Base-by-base conservation (phyloP, 2,113 vertebrate genomes). In the Phyllopteryx taeniolatus region DNA sequence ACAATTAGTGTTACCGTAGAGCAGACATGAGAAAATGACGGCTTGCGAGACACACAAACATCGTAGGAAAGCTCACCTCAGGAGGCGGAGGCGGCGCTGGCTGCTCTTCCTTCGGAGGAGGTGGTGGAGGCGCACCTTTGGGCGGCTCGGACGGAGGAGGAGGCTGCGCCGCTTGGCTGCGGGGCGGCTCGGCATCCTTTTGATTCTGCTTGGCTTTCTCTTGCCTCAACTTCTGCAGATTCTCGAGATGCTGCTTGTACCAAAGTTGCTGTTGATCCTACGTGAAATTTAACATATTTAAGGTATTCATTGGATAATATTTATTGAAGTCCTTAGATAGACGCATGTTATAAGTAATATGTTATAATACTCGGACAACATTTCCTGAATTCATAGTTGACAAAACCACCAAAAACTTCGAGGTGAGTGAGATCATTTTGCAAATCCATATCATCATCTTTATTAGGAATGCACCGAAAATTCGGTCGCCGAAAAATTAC, bases 251-350 rank as follows among this genome's bases (percentile, higher is more conserved):
- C 73, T 98, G 95, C 75, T 98, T 94, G 81, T 99, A 99, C 96
- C 96, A 99, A 82, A 93, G 96, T 27, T 99, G 95, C 80, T 99
- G 96, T 77, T 98, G 96, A 20, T 98, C 94, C 96, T 98, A 82
- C 79, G 12, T 0, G 74, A 78, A 67, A 78, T 75, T 72, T 20
- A 27, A 75, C 5, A 27, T 27, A 27, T 27, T 27, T 27, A 74
- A 22, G 17, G 22, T 31, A 13, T 61, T 61, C 15, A 61, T 15
- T 59, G 20, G 0, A 2, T 56, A 39, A n/a, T 42, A 20, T 39
- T 14, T 1, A 27, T 7, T n/a, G 19, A 63, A 22, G 8, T 3
- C 33, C 35, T 4, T 4, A 59, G 12, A 59, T n/a, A 27, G 11
- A 27, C n/a, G 2, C n/a, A 10, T 13, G 10, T 47, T 9, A 13